These are phyloP conservation scores for Acronicta alni DNA, from an alignment of 2,888 invertebrate genomes.

Conservation along the genomic window DNA sequence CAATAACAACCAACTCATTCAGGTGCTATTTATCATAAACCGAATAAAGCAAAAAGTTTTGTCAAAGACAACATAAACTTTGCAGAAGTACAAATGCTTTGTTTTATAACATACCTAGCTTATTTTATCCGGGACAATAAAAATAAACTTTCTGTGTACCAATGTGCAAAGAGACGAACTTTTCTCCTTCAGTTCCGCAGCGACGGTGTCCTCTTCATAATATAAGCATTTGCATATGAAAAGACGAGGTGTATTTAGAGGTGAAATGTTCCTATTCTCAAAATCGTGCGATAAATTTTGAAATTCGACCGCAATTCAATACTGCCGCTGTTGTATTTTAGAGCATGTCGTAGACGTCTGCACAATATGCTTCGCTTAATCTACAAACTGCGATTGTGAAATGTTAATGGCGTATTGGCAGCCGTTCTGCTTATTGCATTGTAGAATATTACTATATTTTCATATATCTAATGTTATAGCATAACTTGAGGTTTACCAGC, in stretches of 20 bases:
- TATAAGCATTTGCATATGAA: constrained; percentile 60
- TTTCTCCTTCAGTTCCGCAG: constrained; percentile 33
- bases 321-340: not conserved
- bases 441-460: not conserved
- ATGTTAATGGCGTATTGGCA: not conserved
- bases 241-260: constrained; percentile 46
- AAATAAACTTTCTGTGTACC: constrained; percentile 59
- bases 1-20: constrained; percentile 19
- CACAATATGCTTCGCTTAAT: constrained; percentile 2
- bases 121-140: constrained; percentile 60
- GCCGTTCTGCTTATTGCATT: not conserved
- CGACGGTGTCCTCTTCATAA: constrained; percentile 33
- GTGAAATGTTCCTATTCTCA: constrained; percentile 21
- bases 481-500: too few species aligned
- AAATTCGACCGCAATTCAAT: not conserved
- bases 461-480: not conserved
- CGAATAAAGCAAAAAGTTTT: constrained; percentile 32
- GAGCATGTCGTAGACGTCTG: not conserved
- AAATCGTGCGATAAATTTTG: constrained; percentile 24
- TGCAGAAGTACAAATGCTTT: constrained; percentile 50
- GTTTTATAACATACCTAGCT: constrained; percentile 52
- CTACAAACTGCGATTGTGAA: constrained; percentile 1
- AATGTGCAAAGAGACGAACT: constrained; percentile 47
- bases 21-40: constrained; percentile 25
- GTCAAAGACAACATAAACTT: constrained; percentile 44